Percentiles rank a stretch among this genome's conserved stretches.
Conservation (phyloP, 1,140 invertebrate species). For the Epicauta chinensis region DNA sequence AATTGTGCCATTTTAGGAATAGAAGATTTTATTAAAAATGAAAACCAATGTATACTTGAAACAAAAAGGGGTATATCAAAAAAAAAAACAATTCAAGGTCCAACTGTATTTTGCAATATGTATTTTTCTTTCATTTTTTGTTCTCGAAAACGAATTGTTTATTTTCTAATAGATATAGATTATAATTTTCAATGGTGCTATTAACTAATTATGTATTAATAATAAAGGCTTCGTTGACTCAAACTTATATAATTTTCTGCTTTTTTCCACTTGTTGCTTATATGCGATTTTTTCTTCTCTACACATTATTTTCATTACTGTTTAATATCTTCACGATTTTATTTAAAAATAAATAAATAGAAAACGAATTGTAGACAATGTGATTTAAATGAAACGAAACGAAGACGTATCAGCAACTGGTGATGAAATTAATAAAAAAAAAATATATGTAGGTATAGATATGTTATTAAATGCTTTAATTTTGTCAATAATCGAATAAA, state of each 20-base stretch:
- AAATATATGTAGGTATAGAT: conserved; percentile 23
- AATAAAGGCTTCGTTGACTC: conserved; percentile 11
- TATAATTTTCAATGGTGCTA: conserved; percentile 33
- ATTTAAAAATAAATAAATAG: no score
- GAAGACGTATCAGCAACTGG: conserved; percentile 43
- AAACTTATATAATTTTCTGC: conserved; percentile 7
- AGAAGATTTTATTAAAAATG: conserved; percentile 16
- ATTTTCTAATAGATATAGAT: conserved; percentile 20
- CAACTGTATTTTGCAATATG: conserved; percentile 17
- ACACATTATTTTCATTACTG: no score
- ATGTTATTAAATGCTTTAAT: conserved; percentile 27
- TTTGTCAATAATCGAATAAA: conserved; percentile 13
- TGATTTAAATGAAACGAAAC: conserved; percentile 41
- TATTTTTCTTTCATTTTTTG: not conserved
- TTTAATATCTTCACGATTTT: no score
- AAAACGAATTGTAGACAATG: conserved; percentile 27
- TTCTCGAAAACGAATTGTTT: not conserved
- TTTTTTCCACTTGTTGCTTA: conserved; percentile 13
- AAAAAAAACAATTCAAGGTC: conserved; percentile 22
- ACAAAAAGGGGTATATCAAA: conserved; percentile 10
- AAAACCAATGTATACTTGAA: conserved; percentile 22
- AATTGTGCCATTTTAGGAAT: conserved; percentile 36
- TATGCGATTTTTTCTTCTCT: conserved; percentile 2
- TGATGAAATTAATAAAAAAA: conserved; percentile 29
- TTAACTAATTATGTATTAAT: conserved; percentile 23